phyloP scores from a whole-genome alignment of 92 coral and sea anemone genomes.

The Heliopora coerulea region DNA sequence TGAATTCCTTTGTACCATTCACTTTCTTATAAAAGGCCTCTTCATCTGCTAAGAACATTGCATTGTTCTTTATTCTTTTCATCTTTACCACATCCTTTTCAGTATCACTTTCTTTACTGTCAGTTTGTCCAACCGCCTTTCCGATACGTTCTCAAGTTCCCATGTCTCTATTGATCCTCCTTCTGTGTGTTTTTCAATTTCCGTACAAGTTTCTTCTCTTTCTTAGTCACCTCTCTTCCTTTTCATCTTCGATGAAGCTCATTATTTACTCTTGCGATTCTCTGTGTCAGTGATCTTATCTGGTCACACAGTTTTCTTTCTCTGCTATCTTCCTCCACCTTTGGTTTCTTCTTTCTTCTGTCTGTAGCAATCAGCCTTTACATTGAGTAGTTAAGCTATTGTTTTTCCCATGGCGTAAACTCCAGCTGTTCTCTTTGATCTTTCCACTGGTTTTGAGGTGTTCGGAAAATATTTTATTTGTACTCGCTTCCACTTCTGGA shows the following conservation, averaged over 20 bases:
- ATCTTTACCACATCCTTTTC: conserved; percentile 3
- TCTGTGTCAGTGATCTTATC: conserved; percentile 11
- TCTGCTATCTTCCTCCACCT: no score
- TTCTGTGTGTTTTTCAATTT: no score
- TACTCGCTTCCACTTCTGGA: no score
- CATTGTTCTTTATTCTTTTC: conserved; percentile 33
- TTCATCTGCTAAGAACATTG: conserved; percentile 30
- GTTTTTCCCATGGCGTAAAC: conserved; percentile 17
- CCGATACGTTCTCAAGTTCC: conserved; percentile 17
- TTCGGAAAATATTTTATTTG: no score
- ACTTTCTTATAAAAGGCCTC: conserved; percentile 22
- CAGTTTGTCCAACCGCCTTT: conserved; percentile 30
- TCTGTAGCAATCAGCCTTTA: no score
- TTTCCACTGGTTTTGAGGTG: no score
- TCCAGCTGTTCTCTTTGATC: background rate
- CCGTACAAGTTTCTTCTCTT: background rate
- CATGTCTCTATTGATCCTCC: no score
- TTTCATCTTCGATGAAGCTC: conserved; percentile 7
- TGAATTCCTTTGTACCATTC: conserved; percentile 26
- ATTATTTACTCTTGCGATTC: conserved; percentile 14
- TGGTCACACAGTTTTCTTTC: no score
- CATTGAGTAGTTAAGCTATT: background rate
- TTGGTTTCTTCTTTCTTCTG: no score
- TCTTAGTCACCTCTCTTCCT: conserved; percentile 6
- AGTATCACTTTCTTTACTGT: conserved; percentile 39